Evolutionary conservation across 2,888 invertebrate genomes (phyloP).

Genomic region (Drosophila incognita): DNA sequence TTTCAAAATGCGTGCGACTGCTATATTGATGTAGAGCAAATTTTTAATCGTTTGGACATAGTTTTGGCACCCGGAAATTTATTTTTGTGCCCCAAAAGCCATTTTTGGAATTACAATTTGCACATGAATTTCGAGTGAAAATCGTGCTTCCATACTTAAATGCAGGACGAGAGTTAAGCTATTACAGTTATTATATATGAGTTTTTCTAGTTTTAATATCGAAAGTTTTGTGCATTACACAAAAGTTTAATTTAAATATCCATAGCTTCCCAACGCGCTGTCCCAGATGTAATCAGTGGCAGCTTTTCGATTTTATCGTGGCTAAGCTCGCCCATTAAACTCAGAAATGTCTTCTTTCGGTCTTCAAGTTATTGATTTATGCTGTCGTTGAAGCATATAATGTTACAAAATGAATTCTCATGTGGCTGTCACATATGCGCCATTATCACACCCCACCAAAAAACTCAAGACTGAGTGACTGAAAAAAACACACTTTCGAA

Average conservation of each 20-base stretch:
- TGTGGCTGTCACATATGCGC: slow-evolving; percentile 73
- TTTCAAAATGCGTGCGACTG: background rate
- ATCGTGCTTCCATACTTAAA: background rate
- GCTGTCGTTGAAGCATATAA: slow-evolving; percentile 53
- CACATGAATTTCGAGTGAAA: background rate
- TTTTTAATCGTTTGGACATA: background rate
- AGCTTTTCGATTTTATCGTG: slow-evolving; percentile 13
- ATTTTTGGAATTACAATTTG: background rate
- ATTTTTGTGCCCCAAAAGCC: background rate
- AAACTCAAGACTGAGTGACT: slow-evolving; percentile 24
- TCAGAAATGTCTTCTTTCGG: slow-evolving; percentile 7
- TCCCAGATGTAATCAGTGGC: slow-evolving; percentile 16
- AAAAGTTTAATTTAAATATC: background rate
- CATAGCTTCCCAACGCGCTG: background rate
- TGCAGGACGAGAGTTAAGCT: background rate
- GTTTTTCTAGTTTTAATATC: background rate
- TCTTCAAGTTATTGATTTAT: slow-evolving; percentile 72
- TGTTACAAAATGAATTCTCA: slow-evolving; percentile 62
- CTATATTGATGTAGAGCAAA: rapidly evolving
- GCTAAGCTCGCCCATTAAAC: slow-evolving; percentile 1
- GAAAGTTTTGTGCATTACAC: background rate
- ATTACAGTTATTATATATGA: background rate
- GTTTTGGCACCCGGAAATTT: background rate
- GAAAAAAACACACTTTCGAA: slow-evolving; percentile 33
- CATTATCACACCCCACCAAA: slow-evolving; percentile 61